Percentiles rank a stretch among this genome's conserved stretches.
Conservation (phyloP, 2,888 invertebrate genomes). For the Trissolcus japonicus region DNA sequence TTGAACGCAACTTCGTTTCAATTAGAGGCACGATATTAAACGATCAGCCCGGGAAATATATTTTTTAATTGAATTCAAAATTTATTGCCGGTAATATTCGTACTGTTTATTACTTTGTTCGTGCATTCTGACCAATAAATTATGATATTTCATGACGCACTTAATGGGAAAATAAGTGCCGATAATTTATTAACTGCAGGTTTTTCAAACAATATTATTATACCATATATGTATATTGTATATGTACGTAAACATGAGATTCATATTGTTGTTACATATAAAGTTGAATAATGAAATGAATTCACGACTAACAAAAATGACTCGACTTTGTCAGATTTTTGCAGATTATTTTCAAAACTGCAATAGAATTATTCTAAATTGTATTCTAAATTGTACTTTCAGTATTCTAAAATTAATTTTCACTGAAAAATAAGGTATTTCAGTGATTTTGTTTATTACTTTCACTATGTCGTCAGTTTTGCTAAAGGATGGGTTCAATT, state of each 20-base stretch:
- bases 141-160: conserved; percentile 2
- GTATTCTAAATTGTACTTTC: no score
- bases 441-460: no score
- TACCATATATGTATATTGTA: background rate
- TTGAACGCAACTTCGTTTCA: conserved; percentile 15
- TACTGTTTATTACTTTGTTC: conserved; percentile 17
- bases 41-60: conserved; percentile 2
- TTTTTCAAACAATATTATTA: background rate
- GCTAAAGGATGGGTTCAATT: background rate
- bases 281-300: background rate
- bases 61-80: conserved; percentile 27
- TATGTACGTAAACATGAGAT: background rate
- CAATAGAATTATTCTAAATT: no score
- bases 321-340: no score
- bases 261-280: background rate
- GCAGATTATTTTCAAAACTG: no score
- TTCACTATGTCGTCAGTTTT: no score
- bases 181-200: conserved; percentile 12
- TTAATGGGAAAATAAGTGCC: conserved; percentile 15
- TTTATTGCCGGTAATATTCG: conserved; percentile 20
- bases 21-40: conserved; percentile 13
- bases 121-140: conserved; percentile 8
- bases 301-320: background rate
- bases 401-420: no score
- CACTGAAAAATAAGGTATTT: no score